Evolutionary conservation across 2,113 vertebrate genomes (phyloP).

Genomic region (Chroicocephalus ridibundus): DNA sequence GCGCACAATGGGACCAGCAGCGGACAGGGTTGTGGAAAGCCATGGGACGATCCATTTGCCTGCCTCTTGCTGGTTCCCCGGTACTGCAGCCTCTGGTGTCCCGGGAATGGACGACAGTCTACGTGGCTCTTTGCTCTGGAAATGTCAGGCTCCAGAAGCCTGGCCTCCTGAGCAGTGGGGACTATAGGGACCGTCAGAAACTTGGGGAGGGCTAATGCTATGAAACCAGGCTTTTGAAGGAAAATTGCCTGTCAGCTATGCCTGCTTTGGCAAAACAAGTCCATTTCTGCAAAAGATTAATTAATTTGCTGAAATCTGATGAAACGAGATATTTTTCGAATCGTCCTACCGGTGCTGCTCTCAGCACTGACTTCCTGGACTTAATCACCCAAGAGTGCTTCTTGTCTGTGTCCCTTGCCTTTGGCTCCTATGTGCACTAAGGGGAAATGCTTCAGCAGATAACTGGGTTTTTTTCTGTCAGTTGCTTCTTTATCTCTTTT

Average conservation of each 20-base stretch:
- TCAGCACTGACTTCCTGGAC: not conserved
- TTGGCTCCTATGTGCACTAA: not conserved
- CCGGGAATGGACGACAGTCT: accelerated
- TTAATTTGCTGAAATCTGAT: not conserved
- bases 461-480: not conserved
- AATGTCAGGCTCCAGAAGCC: not conserved
- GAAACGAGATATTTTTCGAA: not conserved
- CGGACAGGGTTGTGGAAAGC: not conserved
- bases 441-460: not conserved
- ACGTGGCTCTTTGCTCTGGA: not conserved
- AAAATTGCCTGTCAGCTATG: not conserved
- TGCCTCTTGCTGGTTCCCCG: not conserved
- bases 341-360: not conserved
- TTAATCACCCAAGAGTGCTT: not conserved
- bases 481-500: not conserved
- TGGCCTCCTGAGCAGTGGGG: not conserved
- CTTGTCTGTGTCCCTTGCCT: not conserved
- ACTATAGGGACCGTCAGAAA: not conserved
- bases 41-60: not conserved
- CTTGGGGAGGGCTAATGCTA: not conserved
- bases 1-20: not conserved
- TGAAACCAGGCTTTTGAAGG: not conserved
- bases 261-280: not conserved
- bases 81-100: not conserved
- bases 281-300: not conserved